phyloP scores from a whole-genome alignment of 2,888 invertebrate species.

The Ferdinandea cuprea region DNA sequence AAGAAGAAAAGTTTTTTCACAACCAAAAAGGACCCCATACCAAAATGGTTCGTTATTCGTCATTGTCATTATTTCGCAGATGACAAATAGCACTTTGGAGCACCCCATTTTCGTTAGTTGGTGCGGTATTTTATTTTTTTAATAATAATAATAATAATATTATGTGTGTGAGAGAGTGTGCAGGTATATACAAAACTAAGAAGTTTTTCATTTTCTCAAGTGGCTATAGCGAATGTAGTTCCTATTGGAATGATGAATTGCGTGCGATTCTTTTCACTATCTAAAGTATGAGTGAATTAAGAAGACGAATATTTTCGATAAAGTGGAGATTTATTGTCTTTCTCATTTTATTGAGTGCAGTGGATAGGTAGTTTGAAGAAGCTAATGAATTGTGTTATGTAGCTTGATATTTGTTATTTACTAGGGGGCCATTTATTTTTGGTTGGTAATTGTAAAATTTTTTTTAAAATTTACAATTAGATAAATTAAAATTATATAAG shows the following conservation, averaged over 20 bases:
- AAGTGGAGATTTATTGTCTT: no score
- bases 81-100: conserved; percentile 61
- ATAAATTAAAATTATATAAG: no score
- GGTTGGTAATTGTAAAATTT: no score
- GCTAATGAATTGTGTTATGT: no score
- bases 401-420: no score
- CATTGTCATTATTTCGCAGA: conserved; percentile 63
- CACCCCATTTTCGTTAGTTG: conserved; percentile 16
- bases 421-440: no score
- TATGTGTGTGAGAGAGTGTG: not conserved
- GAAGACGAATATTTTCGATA: no score
- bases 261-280: conserved; percentile 18
- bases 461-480: no score
- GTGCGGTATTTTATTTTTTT: conserved; percentile 12
- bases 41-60: conserved; percentile 56
- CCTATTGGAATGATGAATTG: conserved; percentile 41
- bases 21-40: conserved; percentile 1
- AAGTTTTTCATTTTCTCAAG: conserved; percentile 49
- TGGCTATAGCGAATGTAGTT: conserved; percentile 9
- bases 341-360: no score
- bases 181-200: no score
- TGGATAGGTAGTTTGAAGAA: no score
- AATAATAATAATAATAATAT: no score
- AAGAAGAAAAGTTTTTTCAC: conserved; percentile 15
- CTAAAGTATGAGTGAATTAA: not conserved